Conservation (phyloP, 2,113 vertebrate genomes). For the Corythaeola cristata region DNA sequence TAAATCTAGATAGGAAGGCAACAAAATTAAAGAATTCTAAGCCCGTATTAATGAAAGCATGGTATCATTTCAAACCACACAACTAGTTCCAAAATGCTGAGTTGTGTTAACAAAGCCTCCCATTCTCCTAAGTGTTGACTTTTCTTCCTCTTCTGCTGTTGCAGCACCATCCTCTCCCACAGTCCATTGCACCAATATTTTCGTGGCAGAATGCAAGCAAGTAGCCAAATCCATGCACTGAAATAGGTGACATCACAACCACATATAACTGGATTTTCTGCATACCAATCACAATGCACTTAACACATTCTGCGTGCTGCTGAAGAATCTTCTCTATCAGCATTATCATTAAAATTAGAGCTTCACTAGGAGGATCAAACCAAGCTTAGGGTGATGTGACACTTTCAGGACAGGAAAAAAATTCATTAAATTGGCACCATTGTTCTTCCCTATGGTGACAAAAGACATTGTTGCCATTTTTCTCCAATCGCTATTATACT, state of each 20-base stretch:
- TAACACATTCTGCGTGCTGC: not conserved
- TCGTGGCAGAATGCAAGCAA: not conserved
- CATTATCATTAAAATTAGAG: slow-evolving; percentile 1
- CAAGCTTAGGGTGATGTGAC: not conserved
- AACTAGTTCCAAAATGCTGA: not conserved
- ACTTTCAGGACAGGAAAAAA: not conserved
- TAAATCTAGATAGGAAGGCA: not conserved
- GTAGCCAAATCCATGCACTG: not conserved
- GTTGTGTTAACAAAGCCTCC: not conserved
- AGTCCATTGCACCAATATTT: not conserved
- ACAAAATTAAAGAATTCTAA: not conserved
- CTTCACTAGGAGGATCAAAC: not conserved
- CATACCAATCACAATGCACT: not conserved
- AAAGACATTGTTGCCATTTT: slow-evolving; percentile 46
- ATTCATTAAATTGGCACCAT: slow-evolving; percentile 19
- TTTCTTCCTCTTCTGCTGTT: not conserved
- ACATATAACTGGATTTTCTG: not conserved
- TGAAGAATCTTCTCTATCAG: not conserved
- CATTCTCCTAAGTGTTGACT: not conserved
- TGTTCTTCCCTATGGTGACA: slow-evolving; percentile 40
- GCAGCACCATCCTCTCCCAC: not conserved
- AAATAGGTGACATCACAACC: not conserved
- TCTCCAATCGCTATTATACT: not conserved
- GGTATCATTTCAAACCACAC: not conserved
- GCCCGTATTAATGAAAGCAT: not conserved